phyloP scores from a whole-genome alignment of 2,797 vertebrate species.

The Sitta carolinensis region DNA sequence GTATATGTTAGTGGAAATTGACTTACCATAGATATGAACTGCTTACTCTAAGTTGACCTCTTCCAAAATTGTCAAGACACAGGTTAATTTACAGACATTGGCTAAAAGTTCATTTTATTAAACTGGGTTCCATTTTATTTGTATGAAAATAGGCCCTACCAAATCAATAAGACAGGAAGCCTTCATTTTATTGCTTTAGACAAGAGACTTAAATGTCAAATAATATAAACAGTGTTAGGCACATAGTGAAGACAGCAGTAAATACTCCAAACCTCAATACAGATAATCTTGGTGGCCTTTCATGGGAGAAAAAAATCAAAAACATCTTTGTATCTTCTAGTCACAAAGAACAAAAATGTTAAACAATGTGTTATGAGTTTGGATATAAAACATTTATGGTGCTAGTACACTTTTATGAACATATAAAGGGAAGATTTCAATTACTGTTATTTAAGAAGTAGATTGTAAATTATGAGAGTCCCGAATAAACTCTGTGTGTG shows the following conservation, averaged over 20 bases:
- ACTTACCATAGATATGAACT: conserved; percentile 78
- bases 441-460: neutral
- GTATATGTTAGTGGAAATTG: conserved; percentile 73
- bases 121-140: conserved; percentile 81
- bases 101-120: conserved; percentile 79
- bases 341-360: neutral
- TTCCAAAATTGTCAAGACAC: conserved; percentile 71
- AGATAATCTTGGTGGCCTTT: conserved; percentile 33
- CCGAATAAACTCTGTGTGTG: neutral
- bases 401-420: neutral
- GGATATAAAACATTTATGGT: neutral
- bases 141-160: conserved; percentile 70
- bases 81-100: conserved; percentile 68
- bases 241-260: conserved; percentile 21
- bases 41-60: conserved; percentile 71
- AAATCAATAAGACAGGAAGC: conserved; percentile 79
- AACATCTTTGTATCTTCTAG: neutral
- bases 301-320: neutral
- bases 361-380: neutral
- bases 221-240: conserved; percentile 61
- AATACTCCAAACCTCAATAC: conserved; percentile 54
- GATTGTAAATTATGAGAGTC: neutral
- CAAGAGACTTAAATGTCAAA: conserved; percentile 71
- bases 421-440: neutral
- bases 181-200: conserved; percentile 78